Conservation (phyloP, 2,797 vertebrate genomes). For the Chelidonichthys spinosus region DNA sequence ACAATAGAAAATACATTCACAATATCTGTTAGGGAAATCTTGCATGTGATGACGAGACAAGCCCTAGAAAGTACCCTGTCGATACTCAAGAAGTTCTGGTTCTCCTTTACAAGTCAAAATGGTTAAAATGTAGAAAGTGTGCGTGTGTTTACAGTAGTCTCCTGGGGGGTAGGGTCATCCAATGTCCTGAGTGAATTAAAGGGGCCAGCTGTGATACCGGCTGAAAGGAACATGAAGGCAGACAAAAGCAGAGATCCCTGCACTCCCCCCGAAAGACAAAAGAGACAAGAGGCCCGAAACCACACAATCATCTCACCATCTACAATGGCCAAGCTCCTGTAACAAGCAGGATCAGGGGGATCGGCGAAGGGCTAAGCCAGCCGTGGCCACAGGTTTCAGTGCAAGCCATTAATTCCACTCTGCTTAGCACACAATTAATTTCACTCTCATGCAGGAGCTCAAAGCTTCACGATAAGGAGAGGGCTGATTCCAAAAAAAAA, state of each 20-base stretch:
- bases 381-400: slow-evolving; percentile 79
- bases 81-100: not conserved
- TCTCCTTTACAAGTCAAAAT: not conserved
- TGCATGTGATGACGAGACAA: not conserved
- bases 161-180: slow-evolving; percentile 79
- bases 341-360: slow-evolving; percentile 86
- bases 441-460: slow-evolving; percentile 76
- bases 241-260: slow-evolving; percentile 83
- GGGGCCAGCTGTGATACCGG: slow-evolving; percentile 96
- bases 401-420: slow-evolving; percentile 86
- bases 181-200: slow-evolving; percentile 82
- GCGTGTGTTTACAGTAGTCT: slow-evolving; percentile 83
- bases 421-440: slow-evolving; percentile 85
- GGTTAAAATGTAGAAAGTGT: slow-evolving; percentile 19
- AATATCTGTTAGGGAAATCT: not conserved
- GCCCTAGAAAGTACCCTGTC: not conserved
- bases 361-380: slow-evolving; percentile 79
- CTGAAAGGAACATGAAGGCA: slow-evolving; percentile 87
- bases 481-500: slow-evolving; percentile 61
- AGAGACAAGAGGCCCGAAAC: slow-evolving; percentile 83
- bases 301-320: slow-evolving; percentile 84
- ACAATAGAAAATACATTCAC: not conserved
- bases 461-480: slow-evolving; percentile 74
- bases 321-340: slow-evolving; percentile 84
- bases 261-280: slow-evolving; percentile 83